phyloP scores from a whole-genome alignment of 2,797 vertebrate genomes.

The Antrozous pallidus region DNA sequence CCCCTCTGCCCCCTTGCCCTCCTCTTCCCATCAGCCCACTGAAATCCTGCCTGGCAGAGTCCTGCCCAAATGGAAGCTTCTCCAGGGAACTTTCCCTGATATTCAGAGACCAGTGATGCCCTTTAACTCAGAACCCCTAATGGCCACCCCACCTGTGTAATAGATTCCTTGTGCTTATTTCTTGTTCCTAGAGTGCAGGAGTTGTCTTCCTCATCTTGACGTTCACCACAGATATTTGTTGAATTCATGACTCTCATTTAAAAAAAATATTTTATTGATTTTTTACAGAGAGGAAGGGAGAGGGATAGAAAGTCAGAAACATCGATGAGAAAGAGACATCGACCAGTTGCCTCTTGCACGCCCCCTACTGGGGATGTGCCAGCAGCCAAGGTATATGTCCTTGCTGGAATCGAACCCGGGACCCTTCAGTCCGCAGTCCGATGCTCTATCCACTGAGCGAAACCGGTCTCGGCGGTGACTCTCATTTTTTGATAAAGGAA shows the following conservation, averaged over 20 bases:
- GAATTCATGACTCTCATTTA: neutral
- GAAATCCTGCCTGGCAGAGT: neutral
- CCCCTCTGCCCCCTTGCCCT: neutral
- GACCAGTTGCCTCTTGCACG: no score
- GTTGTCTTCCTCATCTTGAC: neutral
- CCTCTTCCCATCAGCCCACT: neutral
- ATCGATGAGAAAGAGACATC: no score
- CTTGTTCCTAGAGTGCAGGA: neutral
- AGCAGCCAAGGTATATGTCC: no score
- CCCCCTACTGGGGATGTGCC: no score
- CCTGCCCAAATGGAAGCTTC: neutral
- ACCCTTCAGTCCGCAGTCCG: no score
- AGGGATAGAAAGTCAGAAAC: no score
- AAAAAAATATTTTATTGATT: no score
- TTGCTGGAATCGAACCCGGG: no score
- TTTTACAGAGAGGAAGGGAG: no score
- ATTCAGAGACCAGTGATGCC: neutral
- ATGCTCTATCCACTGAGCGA: no score
- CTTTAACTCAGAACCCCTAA: neutral
- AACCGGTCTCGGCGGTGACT: no score
- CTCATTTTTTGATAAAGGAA: neutral
- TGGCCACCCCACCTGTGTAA: rapidly evolving
- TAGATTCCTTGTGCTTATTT: neutral
- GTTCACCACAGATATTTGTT: neutral
- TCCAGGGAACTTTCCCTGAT: neutral